These are phyloP conservation scores for Lasiommata megera DNA, from an alignment of 2,888 invertebrate genomes.

Conservation along the genomic window DNA sequence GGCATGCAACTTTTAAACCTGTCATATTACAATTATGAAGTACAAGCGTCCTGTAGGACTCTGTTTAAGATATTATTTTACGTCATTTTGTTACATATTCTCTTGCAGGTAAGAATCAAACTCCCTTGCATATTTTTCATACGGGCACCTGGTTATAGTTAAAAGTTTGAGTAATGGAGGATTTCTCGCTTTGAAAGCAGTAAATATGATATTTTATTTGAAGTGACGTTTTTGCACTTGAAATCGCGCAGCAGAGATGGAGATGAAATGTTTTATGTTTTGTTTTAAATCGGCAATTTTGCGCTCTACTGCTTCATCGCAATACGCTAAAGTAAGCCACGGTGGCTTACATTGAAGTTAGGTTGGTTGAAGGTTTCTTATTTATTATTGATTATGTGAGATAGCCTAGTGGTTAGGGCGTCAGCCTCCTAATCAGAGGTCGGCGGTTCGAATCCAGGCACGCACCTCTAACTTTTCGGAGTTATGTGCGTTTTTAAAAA, in stretches of 20 bases:
- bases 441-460: too few relatives aligned
- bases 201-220: slow-evolving; percentile 23
- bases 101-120: neutral
- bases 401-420: too few relatives aligned
- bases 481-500: too few relatives aligned
- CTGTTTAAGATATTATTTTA: neutral
- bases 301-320: too few relatives aligned
- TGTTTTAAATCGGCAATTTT: neutral
- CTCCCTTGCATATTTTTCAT: neutral
- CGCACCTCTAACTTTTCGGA: too few relatives aligned
- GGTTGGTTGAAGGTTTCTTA: too few relatives aligned
- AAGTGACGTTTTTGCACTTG: slow-evolving; percentile 22
- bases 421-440: too few relatives aligned
- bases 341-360: too few relatives aligned
- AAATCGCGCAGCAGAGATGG: neutral
- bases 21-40: neutral
- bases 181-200: slow-evolving; percentile 24
- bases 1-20: neutral
- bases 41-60: slow-evolving; percentile 3
- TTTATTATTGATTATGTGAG: too few relatives aligned
- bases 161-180: slow-evolving; percentile 18
- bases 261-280: slow-evolving; percentile 1
- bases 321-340: too few relatives aligned
- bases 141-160: slow-evolving; percentile 9
- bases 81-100: neutral